Evolutionary conservation across 2,113 vertebrate genomes (phyloP).

Genomic region (Oryzias melastigma): DNA sequence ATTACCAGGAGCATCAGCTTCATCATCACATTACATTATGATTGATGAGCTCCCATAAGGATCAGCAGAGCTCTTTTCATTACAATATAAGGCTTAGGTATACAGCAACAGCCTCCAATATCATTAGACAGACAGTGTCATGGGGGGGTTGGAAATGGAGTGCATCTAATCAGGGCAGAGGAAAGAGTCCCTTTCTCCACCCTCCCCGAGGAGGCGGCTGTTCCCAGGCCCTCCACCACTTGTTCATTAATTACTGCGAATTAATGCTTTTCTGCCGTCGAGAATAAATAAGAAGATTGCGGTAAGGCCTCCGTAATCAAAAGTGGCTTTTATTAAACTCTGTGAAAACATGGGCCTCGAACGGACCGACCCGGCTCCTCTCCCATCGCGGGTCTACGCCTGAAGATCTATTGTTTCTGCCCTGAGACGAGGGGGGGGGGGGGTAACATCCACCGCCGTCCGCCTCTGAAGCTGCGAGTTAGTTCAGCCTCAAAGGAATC

Average conservation of each 20-base stretch:
- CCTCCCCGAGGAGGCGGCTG: conserved; percentile 72
- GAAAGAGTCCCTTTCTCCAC: conserved; percentile 57
- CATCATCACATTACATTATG: too few species aligned
- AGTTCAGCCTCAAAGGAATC: conserved; percentile 55
- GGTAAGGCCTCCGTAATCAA: conserved; percentile 64
- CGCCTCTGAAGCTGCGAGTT: conserved; percentile 34
- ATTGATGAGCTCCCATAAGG: background rate
- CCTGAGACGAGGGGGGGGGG: conserved; percentile 18
- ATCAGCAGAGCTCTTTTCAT: background rate
- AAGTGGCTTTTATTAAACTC: conserved; percentile 71
- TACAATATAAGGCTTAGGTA: conserved; percentile 31
- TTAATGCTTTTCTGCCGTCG: conserved; percentile 66
- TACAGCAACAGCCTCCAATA: conserved; percentile 33
- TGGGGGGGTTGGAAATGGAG: conserved; percentile 58
- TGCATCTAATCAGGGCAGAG: conserved; percentile 68
- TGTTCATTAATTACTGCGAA: conserved; percentile 74
- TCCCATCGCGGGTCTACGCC: conserved; percentile 44
- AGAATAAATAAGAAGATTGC: conserved; percentile 67
- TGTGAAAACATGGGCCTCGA: conserved; percentile 63
- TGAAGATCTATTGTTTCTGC: conserved; percentile 45
- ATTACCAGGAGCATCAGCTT: too few species aligned
- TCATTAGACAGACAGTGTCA: conserved; percentile 59
- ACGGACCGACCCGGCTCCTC: conserved; percentile 44
- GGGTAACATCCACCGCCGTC: conserved; percentile 38
- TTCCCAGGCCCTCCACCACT: conserved; percentile 63